Conservation (phyloP, 1,140 invertebrate species). For the Drosophila willistoni region DNA sequence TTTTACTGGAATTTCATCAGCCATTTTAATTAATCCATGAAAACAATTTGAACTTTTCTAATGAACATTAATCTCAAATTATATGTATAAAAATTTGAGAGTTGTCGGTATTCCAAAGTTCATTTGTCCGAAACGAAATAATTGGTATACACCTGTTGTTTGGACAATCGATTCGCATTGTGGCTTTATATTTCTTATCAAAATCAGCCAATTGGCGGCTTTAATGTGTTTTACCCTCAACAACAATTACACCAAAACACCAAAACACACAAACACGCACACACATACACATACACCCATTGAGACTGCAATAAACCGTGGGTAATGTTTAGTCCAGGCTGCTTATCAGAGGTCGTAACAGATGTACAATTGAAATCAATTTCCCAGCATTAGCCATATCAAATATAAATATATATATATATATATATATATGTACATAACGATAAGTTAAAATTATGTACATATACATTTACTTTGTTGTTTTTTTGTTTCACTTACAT, state of each 20-base stretch:
- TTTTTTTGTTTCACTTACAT: background rate
- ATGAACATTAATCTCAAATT: too few species aligned
- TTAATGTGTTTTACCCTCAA: conserved; percentile 3
- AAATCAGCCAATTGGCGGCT: conserved; percentile 3
- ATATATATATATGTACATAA: conserved; percentile 23
- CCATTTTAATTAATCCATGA: too few species aligned
- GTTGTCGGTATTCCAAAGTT: too few species aligned
- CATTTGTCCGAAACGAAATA: background rate
- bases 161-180: conserved; percentile 1
- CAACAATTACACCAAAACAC: background rate
- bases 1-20: too few species aligned
- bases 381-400: conserved; percentile 51
- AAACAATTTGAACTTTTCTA: too few species aligned
- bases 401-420: background rate
- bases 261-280: background rate
- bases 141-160: conserved; percentile 3
- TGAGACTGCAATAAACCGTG: background rate
- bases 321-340: conserved; percentile 19
- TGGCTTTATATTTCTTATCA: conserved; percentile 7
- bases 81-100: too few species aligned
- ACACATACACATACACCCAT: background rate
- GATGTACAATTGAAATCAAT: conserved; percentile 62
- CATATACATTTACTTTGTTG: background rate
- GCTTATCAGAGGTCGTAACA: conserved; percentile 53
- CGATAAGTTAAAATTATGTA: conserved; percentile 25